Evolutionary conservation across 2,888 invertebrate genomes (phyloP), one percentile per base, ranked within the genome.

Genomic region (Unio pictorum): DNA sequence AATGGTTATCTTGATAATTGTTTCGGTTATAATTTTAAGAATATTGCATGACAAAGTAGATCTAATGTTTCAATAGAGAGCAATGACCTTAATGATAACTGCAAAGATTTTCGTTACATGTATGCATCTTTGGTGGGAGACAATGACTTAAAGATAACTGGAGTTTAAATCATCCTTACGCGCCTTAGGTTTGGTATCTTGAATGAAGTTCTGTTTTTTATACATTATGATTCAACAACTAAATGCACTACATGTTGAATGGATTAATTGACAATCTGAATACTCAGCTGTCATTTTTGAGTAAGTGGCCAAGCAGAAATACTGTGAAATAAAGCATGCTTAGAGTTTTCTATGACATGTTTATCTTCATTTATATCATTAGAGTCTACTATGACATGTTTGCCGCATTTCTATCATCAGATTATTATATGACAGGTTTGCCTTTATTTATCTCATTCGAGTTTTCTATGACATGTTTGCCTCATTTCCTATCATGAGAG

Each of bases 161-260:
- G 76, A 73, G 55, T 76, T 67, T 74, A 69, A 54, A 69, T 73
- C 62, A 58, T 73, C 1, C n/a, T 73, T 7, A 71, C 66, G 30
- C 30, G 6, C 30, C 5, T 34, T 23, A 45, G 73, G 18, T 55
- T 75, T 18, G 71, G 70, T 0, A 34, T 73, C 0, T 54, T 75
- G 11, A 30, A 73, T n/a, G 76, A 71, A 23, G 66, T 73, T 56
- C 68, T 73, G 30, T 73, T 71, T 20, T 30, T 7, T 54, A 61
- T 71, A 55, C 71, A 71, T 55, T 59, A 59, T 56, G 61, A 73
- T 57, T 71, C 67, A 23, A 58, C 62, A 15, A 55, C 66, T 54
- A 68, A 73, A n/a, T 73, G 72, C 54, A 56, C 59, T n/a, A 55
- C 20, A 58, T 75, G n/a, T 66, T 71, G 7, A 75, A 75, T 61